Evolutionary conservation across 2,797 vertebrate genomes (phyloP).

Genomic region (Propithecus perrieri): DNA sequence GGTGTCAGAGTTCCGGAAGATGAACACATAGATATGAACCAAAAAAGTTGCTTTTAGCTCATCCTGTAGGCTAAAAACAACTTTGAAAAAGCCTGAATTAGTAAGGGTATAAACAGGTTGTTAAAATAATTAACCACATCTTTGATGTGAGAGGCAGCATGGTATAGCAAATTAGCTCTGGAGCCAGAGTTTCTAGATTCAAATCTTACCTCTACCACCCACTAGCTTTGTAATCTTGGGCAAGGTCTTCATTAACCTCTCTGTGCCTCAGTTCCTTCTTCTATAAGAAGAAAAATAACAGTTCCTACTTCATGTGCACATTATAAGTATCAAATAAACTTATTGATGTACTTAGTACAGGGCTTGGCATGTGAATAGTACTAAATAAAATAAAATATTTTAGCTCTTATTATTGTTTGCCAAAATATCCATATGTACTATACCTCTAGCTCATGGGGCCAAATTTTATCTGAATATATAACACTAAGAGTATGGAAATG

Average conservation of each 20-base stretch:
- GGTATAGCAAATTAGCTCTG: not conserved
- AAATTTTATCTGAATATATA: not conserved
- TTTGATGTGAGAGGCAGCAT: not conserved
- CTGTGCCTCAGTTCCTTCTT: not conserved
- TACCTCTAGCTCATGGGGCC: not conserved
- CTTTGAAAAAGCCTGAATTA: constrained; percentile 26
- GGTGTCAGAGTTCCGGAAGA: constrained; percentile 5
- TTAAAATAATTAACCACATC: not conserved
- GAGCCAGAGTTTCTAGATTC: not conserved
- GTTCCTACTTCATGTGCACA: not conserved
- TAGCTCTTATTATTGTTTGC: not conserved
- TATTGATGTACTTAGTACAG: not conserved
- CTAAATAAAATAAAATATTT: not conserved
- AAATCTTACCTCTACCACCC: not conserved
- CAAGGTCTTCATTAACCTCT: not conserved
- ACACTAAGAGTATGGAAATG: not conserved
- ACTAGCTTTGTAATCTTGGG: not conserved
- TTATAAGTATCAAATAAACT: not conserved
- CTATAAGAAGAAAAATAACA: not conserved
- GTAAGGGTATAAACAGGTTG: constrained; percentile 51
- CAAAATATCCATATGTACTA: not conserved
- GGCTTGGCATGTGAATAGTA: not conserved
- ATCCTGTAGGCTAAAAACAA: constrained; percentile 40
- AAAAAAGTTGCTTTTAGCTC: constrained; percentile 19
- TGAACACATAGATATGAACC: constrained; percentile 21